Percentiles rank a stretch among this genome's conserved stretches.
phyloP scores from a whole-genome alignment of 2,888 invertebrate species.

The Schrankia costaestrigalis region DNA sequence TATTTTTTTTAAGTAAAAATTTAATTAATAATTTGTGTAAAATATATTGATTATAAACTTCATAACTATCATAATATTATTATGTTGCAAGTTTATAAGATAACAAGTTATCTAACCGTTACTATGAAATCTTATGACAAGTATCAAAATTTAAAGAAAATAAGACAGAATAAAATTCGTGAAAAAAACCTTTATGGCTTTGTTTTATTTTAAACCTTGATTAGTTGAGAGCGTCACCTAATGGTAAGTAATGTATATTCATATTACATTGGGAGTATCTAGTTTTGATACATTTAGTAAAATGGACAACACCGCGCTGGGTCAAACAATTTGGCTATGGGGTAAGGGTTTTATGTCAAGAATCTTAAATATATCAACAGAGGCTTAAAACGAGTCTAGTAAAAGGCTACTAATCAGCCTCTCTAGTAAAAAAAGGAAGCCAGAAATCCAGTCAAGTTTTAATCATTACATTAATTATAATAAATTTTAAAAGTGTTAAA shows the following conservation, averaged over 20 bases:
- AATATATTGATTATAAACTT: slow-evolving; percentile 35
- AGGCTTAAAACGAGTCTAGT: too few relatives aligned
- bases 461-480: too few relatives aligned
- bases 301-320: too few relatives aligned
- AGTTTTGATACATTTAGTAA: too few relatives aligned
- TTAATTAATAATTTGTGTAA: slow-evolving; percentile 37
- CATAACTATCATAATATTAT: slow-evolving; percentile 47
- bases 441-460: too few relatives aligned
- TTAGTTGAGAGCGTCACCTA: background rate
- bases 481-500: too few relatives aligned
- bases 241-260: background rate
- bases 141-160: slow-evolving; percentile 65
- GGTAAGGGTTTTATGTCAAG: too few relatives aligned
- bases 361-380: too few relatives aligned
- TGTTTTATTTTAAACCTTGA: slow-evolving; percentile 3
- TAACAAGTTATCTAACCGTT: slow-evolving; percentile 71
- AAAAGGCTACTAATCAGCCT: too few relatives aligned
- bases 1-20: slow-evolving; percentile 24
- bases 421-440: too few relatives aligned
- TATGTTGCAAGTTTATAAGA: slow-evolving; percentile 59
- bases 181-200: slow-evolving; percentile 25
- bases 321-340: too few relatives aligned
- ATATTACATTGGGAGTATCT: too few relatives aligned
- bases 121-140: slow-evolving; percentile 76
- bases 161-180: slow-evolving; percentile 73